Evolutionary conservation across 1,140 invertebrate species (phyloP).

Genomic region (Thaumatotibia leucotreta): DNA sequence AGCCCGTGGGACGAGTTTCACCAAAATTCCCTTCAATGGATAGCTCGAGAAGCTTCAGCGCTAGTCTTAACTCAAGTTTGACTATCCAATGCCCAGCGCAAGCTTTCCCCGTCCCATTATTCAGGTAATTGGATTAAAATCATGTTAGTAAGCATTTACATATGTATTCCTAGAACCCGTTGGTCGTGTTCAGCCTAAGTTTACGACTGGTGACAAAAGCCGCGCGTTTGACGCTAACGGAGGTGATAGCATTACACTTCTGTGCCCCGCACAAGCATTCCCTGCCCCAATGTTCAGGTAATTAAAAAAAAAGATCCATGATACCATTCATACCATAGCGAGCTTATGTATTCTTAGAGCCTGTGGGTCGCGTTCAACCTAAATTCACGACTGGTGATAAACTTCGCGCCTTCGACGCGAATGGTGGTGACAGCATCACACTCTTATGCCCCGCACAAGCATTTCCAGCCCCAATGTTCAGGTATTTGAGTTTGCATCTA

Average conservation of each 20-base stretch:
- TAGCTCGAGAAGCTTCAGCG: conserved; percentile 81
- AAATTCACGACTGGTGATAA: conserved; percentile 85
- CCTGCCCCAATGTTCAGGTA: conserved; percentile 84
- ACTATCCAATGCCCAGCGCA: conserved; percentile 81
- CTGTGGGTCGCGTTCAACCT: conserved; percentile 85
- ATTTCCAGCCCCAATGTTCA: conserved; percentile 83
- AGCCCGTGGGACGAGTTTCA: conserved; percentile 83
- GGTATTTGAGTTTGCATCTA: conserved; percentile 73
- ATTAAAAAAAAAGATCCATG: conserved; percentile 20
- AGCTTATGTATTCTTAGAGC: conserved; percentile 78
- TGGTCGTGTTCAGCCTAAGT: conserved; percentile 85
- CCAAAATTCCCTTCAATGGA: conserved; percentile 81
- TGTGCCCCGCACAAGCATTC: conserved; percentile 84
- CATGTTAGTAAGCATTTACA: conserved; percentile 27
- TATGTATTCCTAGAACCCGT: conserved; percentile 81
- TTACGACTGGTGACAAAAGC: conserved; percentile 83
- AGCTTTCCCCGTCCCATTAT: conserved; percentile 81
- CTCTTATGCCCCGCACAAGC: conserved; percentile 84
- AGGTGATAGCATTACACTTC: conserved; percentile 77
- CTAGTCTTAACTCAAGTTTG: conserved; percentile 77
- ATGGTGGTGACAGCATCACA: conserved; percentile 75
- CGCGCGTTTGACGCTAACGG: conserved; percentile 78
- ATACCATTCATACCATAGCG: conserved; percentile 1
- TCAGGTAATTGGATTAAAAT: conserved; percentile 77
- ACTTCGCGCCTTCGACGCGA: conserved; percentile 79